phyloP scores from a whole-genome alignment of 2,797 vertebrate species.

The Premnoplex brunnescens region DNA sequence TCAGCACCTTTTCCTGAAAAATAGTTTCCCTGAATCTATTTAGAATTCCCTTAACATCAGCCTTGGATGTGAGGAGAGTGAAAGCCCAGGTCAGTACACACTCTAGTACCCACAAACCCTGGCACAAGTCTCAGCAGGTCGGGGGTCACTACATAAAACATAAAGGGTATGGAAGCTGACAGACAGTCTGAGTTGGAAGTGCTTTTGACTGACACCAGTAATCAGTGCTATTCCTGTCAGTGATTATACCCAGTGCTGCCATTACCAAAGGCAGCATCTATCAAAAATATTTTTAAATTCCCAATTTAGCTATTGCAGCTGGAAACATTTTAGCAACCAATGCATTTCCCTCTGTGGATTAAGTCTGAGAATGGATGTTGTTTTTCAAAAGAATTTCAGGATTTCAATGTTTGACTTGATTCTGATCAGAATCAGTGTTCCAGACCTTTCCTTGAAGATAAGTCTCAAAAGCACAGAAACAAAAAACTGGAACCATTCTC shows the following conservation, averaged over 20 bases:
- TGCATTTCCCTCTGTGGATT: neutral
- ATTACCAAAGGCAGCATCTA: neutral
- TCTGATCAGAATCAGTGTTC: neutral
- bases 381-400: constrained; percentile 11
- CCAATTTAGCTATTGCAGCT: constrained; percentile 50
- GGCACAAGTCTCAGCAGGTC: neutral
- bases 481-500: neutral
- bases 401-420: neutral
- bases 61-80: neutral
- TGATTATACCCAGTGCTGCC: constrained; percentile 41
- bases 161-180: neutral
- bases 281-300: constrained; percentile 44
- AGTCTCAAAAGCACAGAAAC: neutral
- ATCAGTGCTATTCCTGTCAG: constrained; percentile 49
- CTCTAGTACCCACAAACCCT: neutral
- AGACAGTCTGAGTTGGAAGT: constrained; percentile 19
- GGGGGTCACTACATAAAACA: neutral
- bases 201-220: constrained; percentile 7
- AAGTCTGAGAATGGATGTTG: neutral
- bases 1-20: neutral
- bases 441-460: neutral
- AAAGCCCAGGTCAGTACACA: neutral
- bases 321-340: constrained; percentile 38
- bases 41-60: neutral
- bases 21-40: neutral